Evolutionary conservation across 2,113 vertebrate genomes (phyloP).

Genomic region (Romanogobio albipinnatus): DNA sequence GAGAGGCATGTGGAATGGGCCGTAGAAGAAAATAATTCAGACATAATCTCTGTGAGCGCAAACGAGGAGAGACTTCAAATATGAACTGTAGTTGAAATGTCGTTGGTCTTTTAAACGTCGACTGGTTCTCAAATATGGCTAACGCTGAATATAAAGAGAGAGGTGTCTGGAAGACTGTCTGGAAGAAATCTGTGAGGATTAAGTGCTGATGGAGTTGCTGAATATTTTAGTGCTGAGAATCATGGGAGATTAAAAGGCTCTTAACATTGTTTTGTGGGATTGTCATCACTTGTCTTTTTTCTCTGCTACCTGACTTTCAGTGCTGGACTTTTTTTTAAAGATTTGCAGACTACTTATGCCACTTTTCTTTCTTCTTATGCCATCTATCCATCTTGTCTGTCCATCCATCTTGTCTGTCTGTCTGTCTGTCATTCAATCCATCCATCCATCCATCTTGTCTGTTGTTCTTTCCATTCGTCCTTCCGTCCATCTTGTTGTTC

Average conservation of each 20-base stretch:
- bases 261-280: background rate
- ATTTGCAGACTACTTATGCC: background rate
- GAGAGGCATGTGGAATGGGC: conserved; percentile 14
- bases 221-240: conserved; percentile 11
- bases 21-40: conserved; percentile 14
- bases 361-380: too few relatives aligned
- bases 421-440: too few relatives aligned
- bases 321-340: background rate
- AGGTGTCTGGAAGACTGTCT: background rate
- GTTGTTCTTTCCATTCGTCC: too few relatives aligned
- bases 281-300: background rate
- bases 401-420: too few relatives aligned
- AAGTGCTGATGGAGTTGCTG: conserved; percentile 5
- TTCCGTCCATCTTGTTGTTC: too few relatives aligned
- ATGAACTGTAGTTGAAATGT: conserved; percentile 18
- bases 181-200: background rate
- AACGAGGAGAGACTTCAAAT: conserved; percentile 1
- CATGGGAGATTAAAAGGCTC: conserved; percentile 8
- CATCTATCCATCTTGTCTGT: too few relatives aligned
- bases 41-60: background rate
- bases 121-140: background rate
- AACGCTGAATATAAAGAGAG: background rate
- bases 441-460: too few relatives aligned
- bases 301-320: background rate
- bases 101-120: background rate